Conservation (phyloP, 2,113 vertebrate species). For the Tachysurus vachellii region DNA sequence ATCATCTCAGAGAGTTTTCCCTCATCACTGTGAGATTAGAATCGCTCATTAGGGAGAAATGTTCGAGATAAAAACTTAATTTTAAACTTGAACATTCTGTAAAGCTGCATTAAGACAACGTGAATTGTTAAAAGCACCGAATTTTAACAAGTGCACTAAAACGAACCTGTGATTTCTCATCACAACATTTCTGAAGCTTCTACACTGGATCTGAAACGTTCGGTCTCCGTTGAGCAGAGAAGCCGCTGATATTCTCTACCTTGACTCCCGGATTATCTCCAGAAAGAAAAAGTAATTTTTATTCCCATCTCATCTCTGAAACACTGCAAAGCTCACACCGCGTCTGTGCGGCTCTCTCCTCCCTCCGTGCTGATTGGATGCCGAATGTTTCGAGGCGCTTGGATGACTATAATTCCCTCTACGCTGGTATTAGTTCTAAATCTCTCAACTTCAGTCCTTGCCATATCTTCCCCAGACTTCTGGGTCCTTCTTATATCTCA, state of each 20-base stretch:
- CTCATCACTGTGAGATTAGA: no score
- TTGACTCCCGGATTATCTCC: not conserved
- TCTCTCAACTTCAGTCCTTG: constrained; percentile 2
- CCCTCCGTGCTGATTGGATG: constrained; percentile 1
- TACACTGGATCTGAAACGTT: not conserved
- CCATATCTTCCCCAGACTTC: not conserved
- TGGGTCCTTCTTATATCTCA: constrained; percentile 14
- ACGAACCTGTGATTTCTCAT: not conserved
- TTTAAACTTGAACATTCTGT: no score
- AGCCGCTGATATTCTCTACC: not conserved
- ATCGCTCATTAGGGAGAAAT: no score
- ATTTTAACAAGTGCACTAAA: not conserved
- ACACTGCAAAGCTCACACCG: not conserved
- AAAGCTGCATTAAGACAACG: no score
- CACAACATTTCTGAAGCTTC: not conserved
- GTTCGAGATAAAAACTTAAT: no score
- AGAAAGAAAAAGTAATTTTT: not conserved
- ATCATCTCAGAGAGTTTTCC: no score
- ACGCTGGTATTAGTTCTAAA: constrained; percentile 32
- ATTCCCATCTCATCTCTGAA: constrained; percentile 7
- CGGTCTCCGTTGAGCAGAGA: not conserved
- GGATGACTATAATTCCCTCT: constrained; percentile 18
- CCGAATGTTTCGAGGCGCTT: constrained; percentile 7
- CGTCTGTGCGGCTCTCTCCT: not conserved
- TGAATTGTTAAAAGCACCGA: no score